Base-by-base conservation (phyloP, 2,797 vertebrate genomes). In the Periparus ater region DNA sequence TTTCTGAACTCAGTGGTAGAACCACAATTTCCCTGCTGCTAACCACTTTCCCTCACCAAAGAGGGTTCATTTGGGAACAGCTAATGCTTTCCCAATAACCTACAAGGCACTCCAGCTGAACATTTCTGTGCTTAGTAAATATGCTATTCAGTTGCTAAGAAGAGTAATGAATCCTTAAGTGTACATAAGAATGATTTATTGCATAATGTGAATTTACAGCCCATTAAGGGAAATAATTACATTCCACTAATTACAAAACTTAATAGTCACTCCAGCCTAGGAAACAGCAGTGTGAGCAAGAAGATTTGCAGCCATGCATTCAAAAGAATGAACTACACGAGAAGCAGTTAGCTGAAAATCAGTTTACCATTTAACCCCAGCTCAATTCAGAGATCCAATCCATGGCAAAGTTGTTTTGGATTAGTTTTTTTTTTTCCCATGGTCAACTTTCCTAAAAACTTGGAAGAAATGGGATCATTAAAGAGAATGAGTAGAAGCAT, bases 181-280 rank as follows among this genome's bases (percentile, higher is more conserved):
- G 85, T 88, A 73, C 80, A 87, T 90, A 90, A 91, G 80, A 95
- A 95, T 93, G 94, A 96, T 96, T 96, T 95, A 96, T 90, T 60
- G 58, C 62, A 88, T 87, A 76, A 89, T 87, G 80, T 74, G 91
- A 93, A 94, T 93, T 95, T 95, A 88, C 80, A 91, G 67, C 71
- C 86, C 88, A 86, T 89, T 95, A 93, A 1, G 0, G 85, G 48
- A 93, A 96, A 94, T 96, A 95, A 96, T 96, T 94, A 74, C 88
- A 79, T 87, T 92, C 77, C 50, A 71, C 95, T 95, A 95, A 96
- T 96, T 91, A 67, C 50, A 84, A 87, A 96, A 94, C 63, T 67
- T 95, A 95, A 94, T 94, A 95, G 65, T 89, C 50, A 57, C 67
- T 95, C 53, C 71, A 86, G 77, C 65, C 62, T 85, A 60, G 92